Conservation (phyloP, 2,113 vertebrate species). For the Psophia crepitans region DNA sequence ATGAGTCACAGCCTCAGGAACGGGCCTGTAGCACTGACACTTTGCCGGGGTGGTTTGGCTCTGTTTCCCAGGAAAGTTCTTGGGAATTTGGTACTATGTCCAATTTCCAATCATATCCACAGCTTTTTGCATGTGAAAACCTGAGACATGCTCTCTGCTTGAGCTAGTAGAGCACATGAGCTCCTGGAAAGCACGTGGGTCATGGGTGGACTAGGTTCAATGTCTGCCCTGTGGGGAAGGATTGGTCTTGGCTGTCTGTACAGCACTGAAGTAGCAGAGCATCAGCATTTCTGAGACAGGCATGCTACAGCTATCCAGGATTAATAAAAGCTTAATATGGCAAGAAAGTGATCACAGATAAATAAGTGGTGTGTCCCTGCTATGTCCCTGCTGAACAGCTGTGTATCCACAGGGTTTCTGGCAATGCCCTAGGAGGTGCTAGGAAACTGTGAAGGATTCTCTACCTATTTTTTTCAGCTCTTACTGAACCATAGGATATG, state of each 20-base stretch:
- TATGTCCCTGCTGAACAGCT: neutral
- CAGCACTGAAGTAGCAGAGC: neutral
- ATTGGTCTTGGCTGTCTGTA: neutral
- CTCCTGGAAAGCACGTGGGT: accelerated
- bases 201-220: neutral
- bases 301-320: neutral
- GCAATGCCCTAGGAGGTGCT: neutral
- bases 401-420: neutral
- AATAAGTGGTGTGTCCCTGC: neutral
- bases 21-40: neutral
- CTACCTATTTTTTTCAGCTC: neutral
- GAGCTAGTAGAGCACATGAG: neutral
- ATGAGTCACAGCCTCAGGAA: neutral
- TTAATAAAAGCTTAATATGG: neutral
- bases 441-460: neutral
- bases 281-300: neutral
- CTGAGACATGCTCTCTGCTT: neutral
- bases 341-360: neutral
- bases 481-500: neutral
- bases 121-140: neutral
- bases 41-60: neutral
- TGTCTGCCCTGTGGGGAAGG: neutral
- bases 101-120: neutral
- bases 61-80: neutral
- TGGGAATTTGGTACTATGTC: neutral